Conservation (phyloP, 64 coral and sea anemone species). For the Catalaphyllia jardinei region DNA sequence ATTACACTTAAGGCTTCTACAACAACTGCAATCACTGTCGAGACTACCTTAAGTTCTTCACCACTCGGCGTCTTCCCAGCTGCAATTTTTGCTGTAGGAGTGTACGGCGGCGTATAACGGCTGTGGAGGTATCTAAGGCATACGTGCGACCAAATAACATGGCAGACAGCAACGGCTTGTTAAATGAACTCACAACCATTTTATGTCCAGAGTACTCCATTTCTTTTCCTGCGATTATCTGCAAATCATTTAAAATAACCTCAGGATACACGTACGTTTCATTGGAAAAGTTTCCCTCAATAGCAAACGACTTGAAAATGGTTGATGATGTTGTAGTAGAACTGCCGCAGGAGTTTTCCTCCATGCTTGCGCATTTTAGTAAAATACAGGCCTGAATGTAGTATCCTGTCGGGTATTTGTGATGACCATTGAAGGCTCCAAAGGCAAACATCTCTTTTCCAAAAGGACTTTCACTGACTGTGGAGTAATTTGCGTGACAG, state of each 20-base stretch:
- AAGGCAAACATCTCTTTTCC: conserved; percentile 81
- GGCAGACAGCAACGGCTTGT: conserved; percentile 78
- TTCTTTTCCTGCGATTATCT: conserved; percentile 42
- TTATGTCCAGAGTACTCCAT: conserved; percentile 17
- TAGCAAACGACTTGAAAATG: conserved; percentile 70
- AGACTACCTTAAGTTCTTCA: no score
- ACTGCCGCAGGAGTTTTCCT: conserved; percentile 64
- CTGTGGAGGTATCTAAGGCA: background rate
- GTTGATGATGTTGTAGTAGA: conserved; percentile 51
- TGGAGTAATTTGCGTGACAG: conserved; percentile 66
- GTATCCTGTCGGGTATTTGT: conserved; percentile 18
- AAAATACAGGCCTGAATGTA: conserved; percentile 78
- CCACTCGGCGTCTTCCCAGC: no score
- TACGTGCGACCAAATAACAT: conserved; percentile 78
- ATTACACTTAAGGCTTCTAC: no score
- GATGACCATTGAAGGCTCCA: conserved; percentile 76
- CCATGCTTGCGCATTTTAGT: conserved; percentile 67
- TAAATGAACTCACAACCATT: conserved; percentile 34
- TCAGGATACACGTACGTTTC: conserved; percentile 75
- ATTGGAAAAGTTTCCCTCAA: conserved; percentile 74
- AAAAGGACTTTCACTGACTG: background rate
- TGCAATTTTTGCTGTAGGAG: no score
- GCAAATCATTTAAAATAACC: conserved; percentile 58
- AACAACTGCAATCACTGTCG: no score
- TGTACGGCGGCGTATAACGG: no score